Evolutionary conservation across 2,797 vertebrate species (phyloP).

Genomic region (Morelia viridis): DNA sequence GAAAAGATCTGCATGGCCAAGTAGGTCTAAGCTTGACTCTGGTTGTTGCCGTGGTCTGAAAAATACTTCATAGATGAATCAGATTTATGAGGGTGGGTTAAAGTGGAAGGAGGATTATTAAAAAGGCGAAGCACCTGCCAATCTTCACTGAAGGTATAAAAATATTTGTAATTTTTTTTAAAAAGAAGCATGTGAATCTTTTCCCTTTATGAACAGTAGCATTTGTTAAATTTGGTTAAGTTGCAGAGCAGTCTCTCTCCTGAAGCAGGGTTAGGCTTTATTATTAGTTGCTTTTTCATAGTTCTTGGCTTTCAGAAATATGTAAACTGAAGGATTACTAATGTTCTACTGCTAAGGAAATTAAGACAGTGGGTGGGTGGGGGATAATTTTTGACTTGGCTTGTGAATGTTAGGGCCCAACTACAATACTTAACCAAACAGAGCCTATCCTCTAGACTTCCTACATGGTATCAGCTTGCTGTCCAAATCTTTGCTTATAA

Average conservation of each 20-base stretch:
- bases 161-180: neutral
- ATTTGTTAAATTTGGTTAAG: neutral
- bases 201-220: slow-evolving; percentile 28
- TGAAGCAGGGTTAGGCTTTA: accelerated
- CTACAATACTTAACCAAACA: neutral
- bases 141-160: too few relatives aligned
- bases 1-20: too few relatives aligned
- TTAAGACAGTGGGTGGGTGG: neutral
- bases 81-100: too few relatives aligned
- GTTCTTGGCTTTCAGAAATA: neutral
- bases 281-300: neutral
- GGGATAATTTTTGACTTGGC: neutral
- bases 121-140: too few relatives aligned
- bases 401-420: neutral
- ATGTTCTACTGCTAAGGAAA: neutral
- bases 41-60: too few relatives aligned
- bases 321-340: neutral
- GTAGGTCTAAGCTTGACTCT: too few relatives aligned
- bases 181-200: slow-evolving; percentile 27
- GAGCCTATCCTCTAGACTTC: neutral
- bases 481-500: neutral
- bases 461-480: neutral
- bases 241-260: neutral
- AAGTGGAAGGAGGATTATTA: too few relatives aligned
- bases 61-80: too few relatives aligned